These are phyloP conservation scores for Florisuga fusca DNA, from an alignment of 2,797 vertebrate species.

Conservation along the genomic window DNA sequence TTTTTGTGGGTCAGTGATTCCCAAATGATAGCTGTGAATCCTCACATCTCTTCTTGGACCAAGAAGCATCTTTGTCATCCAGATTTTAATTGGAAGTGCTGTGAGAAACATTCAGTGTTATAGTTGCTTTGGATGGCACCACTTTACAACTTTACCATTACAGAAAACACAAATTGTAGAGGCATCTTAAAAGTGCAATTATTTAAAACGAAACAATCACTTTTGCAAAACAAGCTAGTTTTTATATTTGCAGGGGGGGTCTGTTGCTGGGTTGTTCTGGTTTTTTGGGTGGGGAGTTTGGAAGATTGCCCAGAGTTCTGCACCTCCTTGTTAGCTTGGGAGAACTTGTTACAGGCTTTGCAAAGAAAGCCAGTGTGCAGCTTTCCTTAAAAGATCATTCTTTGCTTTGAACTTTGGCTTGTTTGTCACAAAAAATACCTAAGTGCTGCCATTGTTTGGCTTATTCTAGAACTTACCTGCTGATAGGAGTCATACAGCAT, in stretches of 20 bases:
- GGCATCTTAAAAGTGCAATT: not conserved
- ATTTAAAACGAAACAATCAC: not conserved
- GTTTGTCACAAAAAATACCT: not conserved
- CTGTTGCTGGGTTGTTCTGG: not conserved
- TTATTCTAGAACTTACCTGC: not conserved
- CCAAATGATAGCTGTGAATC: not conserved
- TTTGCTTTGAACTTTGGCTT: not conserved
- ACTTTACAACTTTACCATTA: not conserved
- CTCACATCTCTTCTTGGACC: not conserved
- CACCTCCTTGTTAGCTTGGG: not conserved
- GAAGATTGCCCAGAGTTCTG: not conserved
- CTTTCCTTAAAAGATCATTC: not conserved
- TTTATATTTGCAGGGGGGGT: not conserved
- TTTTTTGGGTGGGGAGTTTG: not conserved
- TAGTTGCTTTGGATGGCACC: not conserved
- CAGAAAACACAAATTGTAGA: not conserved
- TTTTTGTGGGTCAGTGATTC: not conserved
- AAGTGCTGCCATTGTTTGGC: not conserved
- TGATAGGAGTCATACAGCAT: not conserved
- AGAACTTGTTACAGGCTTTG: not conserved
- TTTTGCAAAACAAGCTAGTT: not conserved
- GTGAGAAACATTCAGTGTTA: not conserved
- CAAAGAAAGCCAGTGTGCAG: not conserved
- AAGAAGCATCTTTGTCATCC: not conserved
- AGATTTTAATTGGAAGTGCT: not conserved